Evolutionary conservation across 1,140 invertebrate genomes (phyloP).

Genomic region (Drosophila sp.): DNA sequence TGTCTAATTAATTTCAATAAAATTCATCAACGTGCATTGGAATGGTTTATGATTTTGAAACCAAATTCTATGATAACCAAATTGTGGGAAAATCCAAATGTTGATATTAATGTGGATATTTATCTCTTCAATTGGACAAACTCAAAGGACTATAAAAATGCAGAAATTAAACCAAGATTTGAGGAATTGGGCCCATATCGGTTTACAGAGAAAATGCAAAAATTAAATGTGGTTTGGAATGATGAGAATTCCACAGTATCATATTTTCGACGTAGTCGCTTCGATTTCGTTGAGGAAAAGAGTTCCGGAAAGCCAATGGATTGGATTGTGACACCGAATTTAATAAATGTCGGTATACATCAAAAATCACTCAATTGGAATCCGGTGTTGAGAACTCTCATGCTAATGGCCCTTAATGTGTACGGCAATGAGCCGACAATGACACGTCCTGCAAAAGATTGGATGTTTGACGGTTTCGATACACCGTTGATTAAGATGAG

Average conservation of each 20-base stretch:
- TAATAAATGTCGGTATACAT: constrained; percentile 86
- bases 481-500: constrained; percentile 88
- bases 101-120: constrained; percentile 89
- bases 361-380: constrained; percentile 78
- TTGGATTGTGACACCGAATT: constrained; percentile 90
- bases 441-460: constrained; percentile 86
- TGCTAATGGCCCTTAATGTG: constrained; percentile 84
- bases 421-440: constrained; percentile 85
- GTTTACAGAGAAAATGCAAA: constrained; percentile 87
- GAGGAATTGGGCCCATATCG: constrained; percentile 89
- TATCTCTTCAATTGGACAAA: constrained; percentile 94
- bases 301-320: constrained; percentile 91
- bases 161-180: constrained; percentile 86
- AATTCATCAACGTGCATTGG: constrained; percentile 43
- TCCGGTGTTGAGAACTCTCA: constrained; percentile 84
- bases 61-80: constrained; percentile 85
- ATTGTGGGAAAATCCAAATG: constrained; percentile 88
- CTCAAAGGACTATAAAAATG: constrained; percentile 84
- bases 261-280: constrained; percentile 89
- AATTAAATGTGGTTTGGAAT: constrained; percentile 87
- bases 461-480: constrained; percentile 90
- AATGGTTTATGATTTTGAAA: constrained; percentile 59
- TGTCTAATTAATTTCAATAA: constrained; percentile 49
- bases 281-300: constrained; percentile 85
- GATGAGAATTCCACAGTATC: constrained; percentile 91